These are phyloP conservation scores for Mythimna lalbum DNA, from an alignment of 2,888 invertebrate species.

Conservation along the genomic window DNA sequence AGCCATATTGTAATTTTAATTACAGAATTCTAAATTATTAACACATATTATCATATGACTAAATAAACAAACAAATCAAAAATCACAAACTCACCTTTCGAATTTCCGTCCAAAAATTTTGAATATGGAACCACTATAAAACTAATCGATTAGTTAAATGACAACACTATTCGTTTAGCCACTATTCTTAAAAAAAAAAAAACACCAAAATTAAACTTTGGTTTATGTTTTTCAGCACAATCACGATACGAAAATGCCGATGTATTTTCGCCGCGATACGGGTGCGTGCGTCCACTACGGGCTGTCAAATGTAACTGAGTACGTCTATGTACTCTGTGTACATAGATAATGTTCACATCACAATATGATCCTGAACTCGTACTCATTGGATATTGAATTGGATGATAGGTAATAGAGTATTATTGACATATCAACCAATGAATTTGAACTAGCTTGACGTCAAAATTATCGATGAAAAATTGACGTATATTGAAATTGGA, in stretches of 20 bases:
- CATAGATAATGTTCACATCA: slow-evolving; percentile 38
- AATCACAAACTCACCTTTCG: slow-evolving; percentile 43
- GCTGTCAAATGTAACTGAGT: slow-evolving; percentile 51
- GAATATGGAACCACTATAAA: slow-evolving; percentile 16
- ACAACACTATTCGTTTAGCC: slow-evolving; percentile 21
- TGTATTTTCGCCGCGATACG: neutral
- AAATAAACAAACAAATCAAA: neutral
- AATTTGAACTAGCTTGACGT: slow-evolving; percentile 22
- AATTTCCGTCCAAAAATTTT: slow-evolving; percentile 8
- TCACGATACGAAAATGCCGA: slow-evolving; percentile 27
- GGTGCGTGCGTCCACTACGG: slow-evolving; percentile 47
- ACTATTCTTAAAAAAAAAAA: slow-evolving; percentile 23
- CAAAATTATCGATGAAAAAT: slow-evolving; percentile 28
- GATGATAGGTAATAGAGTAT: slow-evolving; percentile 53
- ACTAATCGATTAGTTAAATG: neutral
- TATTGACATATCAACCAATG: slow-evolving; percentile 47
- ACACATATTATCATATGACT: slow-evolving; percentile 2
- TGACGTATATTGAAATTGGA: neutral
- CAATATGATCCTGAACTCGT: slow-evolving; percentile 33
- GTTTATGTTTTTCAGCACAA: slow-evolving; percentile 21
- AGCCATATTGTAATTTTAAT: too few relatives aligned
- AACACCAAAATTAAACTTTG: slow-evolving; percentile 9
- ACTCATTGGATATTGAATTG: slow-evolving; percentile 43
- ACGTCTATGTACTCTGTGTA: slow-evolving; percentile 2
- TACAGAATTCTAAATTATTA: slow-evolving; percentile 11